Evolutionary conservation across 2,113 vertebrate genomes (phyloP).

Genomic region (Rhegmatorhina hoffmannsi): DNA sequence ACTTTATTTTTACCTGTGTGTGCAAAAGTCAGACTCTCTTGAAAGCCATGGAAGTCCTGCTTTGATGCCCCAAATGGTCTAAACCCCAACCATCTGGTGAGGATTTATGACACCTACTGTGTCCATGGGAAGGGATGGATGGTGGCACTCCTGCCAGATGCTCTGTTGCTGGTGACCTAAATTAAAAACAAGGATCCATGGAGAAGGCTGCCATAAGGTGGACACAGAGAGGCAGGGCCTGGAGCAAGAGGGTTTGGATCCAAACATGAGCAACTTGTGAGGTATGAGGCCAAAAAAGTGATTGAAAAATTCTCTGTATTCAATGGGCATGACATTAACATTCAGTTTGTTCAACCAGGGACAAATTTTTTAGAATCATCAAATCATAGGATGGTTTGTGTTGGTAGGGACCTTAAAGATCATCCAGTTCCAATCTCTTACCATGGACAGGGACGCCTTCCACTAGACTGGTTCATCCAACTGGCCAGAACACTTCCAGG

Average conservation of each 20-base stretch:
- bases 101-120: background rate
- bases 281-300: background rate
- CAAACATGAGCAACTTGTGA: background rate
- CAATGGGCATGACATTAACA: background rate
- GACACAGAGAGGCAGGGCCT: background rate
- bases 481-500: background rate
- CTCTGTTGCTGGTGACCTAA: background rate
- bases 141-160: background rate
- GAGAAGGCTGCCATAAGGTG: background rate
- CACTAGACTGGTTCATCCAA: background rate
- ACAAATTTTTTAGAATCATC: background rate
- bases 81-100: background rate
- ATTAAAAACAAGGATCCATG: background rate
- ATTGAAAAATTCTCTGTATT: background rate
- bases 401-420: background rate
- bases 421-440: background rate
- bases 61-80: background rate
- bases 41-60: background rate
- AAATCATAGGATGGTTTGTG: background rate
- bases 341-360: background rate
- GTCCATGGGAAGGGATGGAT: background rate
- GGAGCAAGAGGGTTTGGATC: background rate
- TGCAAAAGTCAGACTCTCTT: background rate
- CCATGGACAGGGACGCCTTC: background rate
- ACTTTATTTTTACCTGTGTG: background rate